Percentiles rank a stretch among this genome's conserved stretches.
These are phyloP conservation scores for Microcebus ravelobensis DNA, from an alignment of 2,113 vertebrate genomes.

Conservation along the genomic window DNA sequence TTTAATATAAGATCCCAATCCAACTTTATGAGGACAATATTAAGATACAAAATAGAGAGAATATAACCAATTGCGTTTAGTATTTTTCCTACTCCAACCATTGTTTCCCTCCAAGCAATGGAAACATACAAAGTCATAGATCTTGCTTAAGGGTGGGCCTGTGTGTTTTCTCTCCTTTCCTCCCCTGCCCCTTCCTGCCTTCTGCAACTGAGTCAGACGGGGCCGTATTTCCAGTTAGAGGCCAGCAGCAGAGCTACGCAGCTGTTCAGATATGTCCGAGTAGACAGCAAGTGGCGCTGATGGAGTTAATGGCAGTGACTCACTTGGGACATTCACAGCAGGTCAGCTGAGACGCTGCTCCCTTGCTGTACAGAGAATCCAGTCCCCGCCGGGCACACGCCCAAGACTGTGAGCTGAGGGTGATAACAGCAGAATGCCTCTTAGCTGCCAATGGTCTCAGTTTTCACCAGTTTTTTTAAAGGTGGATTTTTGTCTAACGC, in stretches of 20 bases:
- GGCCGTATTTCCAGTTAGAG: slow-evolving; percentile 63
- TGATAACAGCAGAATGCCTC: neutral
- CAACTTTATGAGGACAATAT: neutral
- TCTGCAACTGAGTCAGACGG: slow-evolving; percentile 65
- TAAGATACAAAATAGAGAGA: neutral
- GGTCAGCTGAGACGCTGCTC: slow-evolving; percentile 55
- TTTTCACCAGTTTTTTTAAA: slow-evolving; percentile 58
- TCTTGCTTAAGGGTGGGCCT: neutral
- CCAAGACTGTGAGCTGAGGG: neutral
- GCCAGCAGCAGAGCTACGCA: slow-evolving; percentile 36
- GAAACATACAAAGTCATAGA: neutral
- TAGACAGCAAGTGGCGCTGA: slow-evolving; percentile 66
- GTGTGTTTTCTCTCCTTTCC: neutral
- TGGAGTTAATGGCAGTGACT: slow-evolving; percentile 76
- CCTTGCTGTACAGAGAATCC: slow-evolving; percentile 42
- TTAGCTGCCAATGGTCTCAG: slow-evolving; percentile 41
- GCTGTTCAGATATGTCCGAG: slow-evolving; percentile 80
- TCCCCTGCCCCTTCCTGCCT: neutral
- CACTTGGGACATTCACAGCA: slow-evolving; percentile 20
- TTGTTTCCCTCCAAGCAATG: neutral
- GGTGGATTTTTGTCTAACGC: neutral
- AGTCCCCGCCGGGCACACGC: neutral
- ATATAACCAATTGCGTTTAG: neutral
- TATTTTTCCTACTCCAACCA: neutral
- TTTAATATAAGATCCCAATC: neutral